Base-by-base conservation (phyloP, 2,888 invertebrate genomes). In the Dicycla oo region DNA sequence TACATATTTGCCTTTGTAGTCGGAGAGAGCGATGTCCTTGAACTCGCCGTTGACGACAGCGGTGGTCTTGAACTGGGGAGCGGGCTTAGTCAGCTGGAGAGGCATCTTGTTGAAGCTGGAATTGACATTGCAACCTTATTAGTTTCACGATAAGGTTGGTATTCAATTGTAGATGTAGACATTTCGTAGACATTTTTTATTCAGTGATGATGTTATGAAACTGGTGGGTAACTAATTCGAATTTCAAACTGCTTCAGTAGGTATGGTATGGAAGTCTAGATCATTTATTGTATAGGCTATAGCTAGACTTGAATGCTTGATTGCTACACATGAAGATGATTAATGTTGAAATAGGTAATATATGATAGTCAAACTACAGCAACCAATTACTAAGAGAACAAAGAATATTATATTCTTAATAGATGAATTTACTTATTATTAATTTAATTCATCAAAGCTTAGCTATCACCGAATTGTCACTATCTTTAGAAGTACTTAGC, bases 1-100 rank as follows among this genome's bases (percentile, higher is more conserved):
- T 6, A 99, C 96, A 89, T 98, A 99, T 97, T 98, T 98, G 83
- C 98, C 98, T 91, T 97, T 97, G 96, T 97, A 99, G 93, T 98
- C 98, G 0, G 96, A 90, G 63, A 98, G 96, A 20, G 96, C 96
- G 82, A 99, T 97, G 75, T 98, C 98, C 93, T 98, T 98, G 96
- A 99, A 98, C 91, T 98, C 97, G 23, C 98, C 98, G 89, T 98
- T 97, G 40, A 98, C 97, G 43, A 99, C 98, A 64, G 98, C 98
- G 56, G 97, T 97, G 83, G 98, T 97, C 88, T 96, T 96, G 96
- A 98, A 99, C 88, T 96, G 96, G 1, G 98, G 99, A 18, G 98
- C 98, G 86, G 97, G 97, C 89, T 97, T 97, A 87, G 97, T 97
- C 82, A 98, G 90, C 86, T 96, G 95, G 47, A 95, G 95, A 78